These are phyloP conservation scores for Hylomyscus alleni DNA, from an alignment of 2,797 vertebrate species.

Conservation along the genomic window DNA sequence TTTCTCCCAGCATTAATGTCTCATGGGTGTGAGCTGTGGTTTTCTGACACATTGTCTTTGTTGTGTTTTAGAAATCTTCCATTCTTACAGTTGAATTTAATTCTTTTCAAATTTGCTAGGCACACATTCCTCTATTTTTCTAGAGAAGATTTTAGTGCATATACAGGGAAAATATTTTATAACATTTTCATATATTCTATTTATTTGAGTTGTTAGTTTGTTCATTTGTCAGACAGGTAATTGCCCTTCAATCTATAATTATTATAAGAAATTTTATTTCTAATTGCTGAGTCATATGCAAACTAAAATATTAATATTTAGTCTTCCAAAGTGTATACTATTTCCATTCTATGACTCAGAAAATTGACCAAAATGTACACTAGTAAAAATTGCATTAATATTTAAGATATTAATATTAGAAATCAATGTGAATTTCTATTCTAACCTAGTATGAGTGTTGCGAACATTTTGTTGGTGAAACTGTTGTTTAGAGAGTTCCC, in stretches of 20 bases:
- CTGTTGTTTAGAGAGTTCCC: neutral
- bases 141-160: slow-evolving; percentile 14
- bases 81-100: neutral
- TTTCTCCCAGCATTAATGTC: neutral
- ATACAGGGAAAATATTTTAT: neutral
- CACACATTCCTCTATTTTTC: neutral
- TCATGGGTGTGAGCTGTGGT: neutral
- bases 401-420: neutral
- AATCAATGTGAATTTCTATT: neutral
- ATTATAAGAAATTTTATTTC: slow-evolving; percentile 22
- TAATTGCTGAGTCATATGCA: neutral
- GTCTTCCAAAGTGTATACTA: neutral
- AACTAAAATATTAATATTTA: slow-evolving; percentile 3
- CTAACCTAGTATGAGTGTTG: neutral
- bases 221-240: neutral
- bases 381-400: neutral
- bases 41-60: slow-evolving; percentile 22
- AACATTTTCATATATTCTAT: neutral
- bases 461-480: neutral
- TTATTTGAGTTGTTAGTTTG: slow-evolving; percentile 10
- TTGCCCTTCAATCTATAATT: neutral
- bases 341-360: neutral
- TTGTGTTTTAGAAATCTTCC: neutral
- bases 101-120: slow-evolving; percentile 1
- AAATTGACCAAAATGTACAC: neutral